These are phyloP conservation scores for Nomada lathburiana DNA, from an alignment of 2,888 invertebrate genomes.

Conservation along the genomic window DNA sequence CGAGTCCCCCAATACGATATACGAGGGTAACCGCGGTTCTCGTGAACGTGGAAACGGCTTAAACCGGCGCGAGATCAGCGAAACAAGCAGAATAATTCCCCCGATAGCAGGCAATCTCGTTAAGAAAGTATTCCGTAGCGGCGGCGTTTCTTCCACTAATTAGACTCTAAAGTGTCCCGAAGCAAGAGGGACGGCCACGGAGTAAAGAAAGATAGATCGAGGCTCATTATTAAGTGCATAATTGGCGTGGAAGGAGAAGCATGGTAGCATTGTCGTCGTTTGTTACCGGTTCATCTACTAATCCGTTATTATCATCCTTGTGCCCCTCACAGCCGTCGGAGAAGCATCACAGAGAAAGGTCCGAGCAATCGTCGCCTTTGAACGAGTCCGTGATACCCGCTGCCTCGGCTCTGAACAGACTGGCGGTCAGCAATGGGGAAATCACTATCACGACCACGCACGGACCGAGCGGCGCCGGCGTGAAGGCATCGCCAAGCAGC, in stretches of 20 bases:
- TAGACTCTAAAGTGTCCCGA: slow-evolving; percentile 74
- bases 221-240: slow-evolving; percentile 74
- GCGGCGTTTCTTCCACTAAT: slow-evolving; percentile 75
- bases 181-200: slow-evolving; percentile 2
- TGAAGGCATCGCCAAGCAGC: slow-evolving; percentile 83
- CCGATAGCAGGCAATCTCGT: slow-evolving; percentile 76
- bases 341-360: slow-evolving; percentile 85
- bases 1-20: slow-evolving; percentile 38
- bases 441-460: slow-evolving; percentile 93
- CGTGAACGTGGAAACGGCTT: slow-evolving; percentile 47
- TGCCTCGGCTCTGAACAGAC: slow-evolving; percentile 88
- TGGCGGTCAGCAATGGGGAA: slow-evolving; percentile 92
- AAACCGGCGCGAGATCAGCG: slow-evolving; percentile 57
- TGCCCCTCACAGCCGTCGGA: slow-evolving; percentile 79
- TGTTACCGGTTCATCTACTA: slow-evolving; percentile 39
- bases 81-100: slow-evolving; percentile 68
- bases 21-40: slow-evolving; percentile 30
- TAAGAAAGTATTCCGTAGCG: slow-evolving; percentile 75
- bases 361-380: slow-evolving; percentile 84
- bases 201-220: slow-evolving; percentile 28
- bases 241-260: slow-evolving; percentile 69
- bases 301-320: slow-evolving; percentile 57
- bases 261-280: slow-evolving; percentile 56
- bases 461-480: slow-evolving; percentile 85
- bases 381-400: slow-evolving; percentile 86